Evolutionary conservation across 1,140 invertebrate genomes (phyloP).

Genomic region (Drosophila ercepeae): DNA sequence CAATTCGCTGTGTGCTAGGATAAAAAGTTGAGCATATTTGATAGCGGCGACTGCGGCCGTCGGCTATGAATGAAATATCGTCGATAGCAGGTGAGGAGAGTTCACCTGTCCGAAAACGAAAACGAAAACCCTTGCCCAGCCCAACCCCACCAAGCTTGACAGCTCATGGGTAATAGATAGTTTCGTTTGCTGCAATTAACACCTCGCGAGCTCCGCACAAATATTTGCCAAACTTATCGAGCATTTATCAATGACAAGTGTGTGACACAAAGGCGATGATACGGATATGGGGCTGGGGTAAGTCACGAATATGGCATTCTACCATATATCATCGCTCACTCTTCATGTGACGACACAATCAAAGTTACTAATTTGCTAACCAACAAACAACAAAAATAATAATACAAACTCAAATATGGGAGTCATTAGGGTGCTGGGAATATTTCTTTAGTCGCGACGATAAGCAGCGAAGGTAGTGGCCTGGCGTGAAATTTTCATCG

Average conservation of each 20-base stretch:
- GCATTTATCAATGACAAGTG: constrained; percentile 67
- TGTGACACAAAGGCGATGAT: constrained; percentile 46
- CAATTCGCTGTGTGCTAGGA: constrained; percentile 22
- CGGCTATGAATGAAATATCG: constrained; percentile 33
- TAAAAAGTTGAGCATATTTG: constrained; percentile 19
- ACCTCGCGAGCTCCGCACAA: constrained; percentile 65
- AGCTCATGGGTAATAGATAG: constrained; percentile 62
- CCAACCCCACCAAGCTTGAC: constrained; percentile 14
- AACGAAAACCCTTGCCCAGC: too few relatives aligned
- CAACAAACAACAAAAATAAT: background rate
- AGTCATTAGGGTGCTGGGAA: background rate
- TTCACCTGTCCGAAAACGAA: constrained; percentile 4
- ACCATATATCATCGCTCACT: constrained; percentile 8
- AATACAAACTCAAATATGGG: background rate
- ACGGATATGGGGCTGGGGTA: background rate
- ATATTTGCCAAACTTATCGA: constrained; percentile 75
- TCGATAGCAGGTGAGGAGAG: constrained; percentile 17
- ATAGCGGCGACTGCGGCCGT: constrained; percentile 2
- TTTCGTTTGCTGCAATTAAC: constrained; percentile 66
- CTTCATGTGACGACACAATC: constrained; percentile 29
- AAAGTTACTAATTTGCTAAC: background rate
- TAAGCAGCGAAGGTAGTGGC: constrained; percentile 1
- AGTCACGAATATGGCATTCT: constrained; percentile 14
- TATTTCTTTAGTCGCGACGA: background rate
- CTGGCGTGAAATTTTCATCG: constrained; percentile 15